Base-by-base conservation (phyloP, 1,140 invertebrate species). In the Argopecten irradians region DNA sequence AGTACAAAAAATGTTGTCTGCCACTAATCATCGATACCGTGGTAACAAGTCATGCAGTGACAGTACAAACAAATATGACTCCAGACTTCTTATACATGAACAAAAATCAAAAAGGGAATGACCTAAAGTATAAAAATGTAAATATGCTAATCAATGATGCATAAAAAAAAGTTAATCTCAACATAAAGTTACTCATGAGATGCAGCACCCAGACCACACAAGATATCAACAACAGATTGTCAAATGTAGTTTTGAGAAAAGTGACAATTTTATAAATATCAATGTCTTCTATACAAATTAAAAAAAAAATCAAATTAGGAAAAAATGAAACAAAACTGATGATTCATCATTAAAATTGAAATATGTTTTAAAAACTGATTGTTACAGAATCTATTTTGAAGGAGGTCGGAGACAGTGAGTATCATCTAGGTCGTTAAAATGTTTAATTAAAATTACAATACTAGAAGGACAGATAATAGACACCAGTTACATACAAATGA, bases 41-140 rank as follows among this genome's bases (percentile, higher is more conserved):
- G 55, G 55, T 71, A 71, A 71, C 55, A 71, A 71, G 55, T 71
- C 55, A 71, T 71, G 55, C 55, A 71, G 55, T 71, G 55, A 71
- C 55, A 71, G 55, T 11, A 28, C 22, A 11, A 16, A 71, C 55
- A 46, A n/a, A n/a, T 46, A 46, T 16, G 43, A 46, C 43, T 46
- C 2, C 19, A 71, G 55, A 22, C 22, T 71, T 71, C 13, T 19
- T 71, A n/a, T 71, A 71, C 55, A 71, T 71, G 22, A 71, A 71
- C 55, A 71, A 71, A 71, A 71, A 28, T n/a, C 1, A 71, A 71
- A 5, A 22, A 71, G 55, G 55, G 55, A 71, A 71, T 71, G 55
- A 71, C 55, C 55, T 71, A 71, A 71, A 71, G 55, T 71, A 71
- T 71, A 71, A 71, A 71, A 71, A 71, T 71, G 28, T 71, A 71